Base-by-base conservation (phyloP, 2,888 invertebrate genomes). In the Phania funesta region DNA sequence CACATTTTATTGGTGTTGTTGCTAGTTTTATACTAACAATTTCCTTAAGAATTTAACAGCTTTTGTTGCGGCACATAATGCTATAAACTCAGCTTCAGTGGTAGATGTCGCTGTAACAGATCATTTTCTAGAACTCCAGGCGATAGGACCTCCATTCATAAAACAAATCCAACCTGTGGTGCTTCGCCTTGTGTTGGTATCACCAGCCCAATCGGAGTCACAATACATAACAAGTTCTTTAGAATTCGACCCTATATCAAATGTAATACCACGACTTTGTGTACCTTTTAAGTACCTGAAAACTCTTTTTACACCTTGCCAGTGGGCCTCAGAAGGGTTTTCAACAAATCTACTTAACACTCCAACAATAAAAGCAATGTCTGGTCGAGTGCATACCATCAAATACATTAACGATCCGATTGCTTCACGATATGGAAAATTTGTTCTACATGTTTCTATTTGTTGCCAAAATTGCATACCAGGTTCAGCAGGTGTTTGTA, bases 71-170 rank as follows among this genome's bases (percentile, higher is more conserved):
- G 68, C 20, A 16, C 75, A 76, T 24, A 80, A 52, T 0, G 62
- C 62, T 24, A 52, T 29, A n/a, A 62, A 62, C 26, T 73, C 60
- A 0, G 46, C 58, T 9, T 68, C 54, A 16, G 46, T 54, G 1
- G 74, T 80, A n/a, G n/a, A n/a, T n/a, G n/a, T n/a, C n/a, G n/a
- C n/a, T n/a, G n/a, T n/a, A n/a, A n/a, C n/a, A n/a, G 46, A 73
- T 48, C 77, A 73, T 32, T 73, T 77, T 16, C 58, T 71, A 20
- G 81, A 81, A 67, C 73, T 73, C 76, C 67, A 73, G 4, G 62
- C 67, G 13, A 81, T 41, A 26, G 73, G 41, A 9, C 76, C 76
- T 16, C 35, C 52, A 46, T 81, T 76, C 0, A 73, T 38, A 2
- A 58, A 56, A 22, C 41, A 24, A 16, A 70, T 50, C 58, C 58